Percentiles rank a stretch among this genome's conserved stretches.
Conservation (phyloP, 1,140 invertebrate species). For the Fopius arisanus region DNA sequence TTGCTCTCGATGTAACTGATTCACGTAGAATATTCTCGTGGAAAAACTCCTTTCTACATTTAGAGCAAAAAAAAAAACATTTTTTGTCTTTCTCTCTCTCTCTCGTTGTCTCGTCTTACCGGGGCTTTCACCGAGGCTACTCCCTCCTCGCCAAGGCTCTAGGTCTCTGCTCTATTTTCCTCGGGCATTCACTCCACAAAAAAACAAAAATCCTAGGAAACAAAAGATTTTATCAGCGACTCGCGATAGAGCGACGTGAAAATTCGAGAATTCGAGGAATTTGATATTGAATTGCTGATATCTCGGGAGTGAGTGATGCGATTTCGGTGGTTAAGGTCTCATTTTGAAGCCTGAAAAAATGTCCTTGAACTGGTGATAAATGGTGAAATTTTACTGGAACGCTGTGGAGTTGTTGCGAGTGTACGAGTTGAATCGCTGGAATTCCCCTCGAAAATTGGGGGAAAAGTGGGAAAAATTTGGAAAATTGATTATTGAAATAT, state of each 20-base stretch:
- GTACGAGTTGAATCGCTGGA: too few species aligned
- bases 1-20: background rate
- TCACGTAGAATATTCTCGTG: background rate
- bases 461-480: background rate
- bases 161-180: background rate
- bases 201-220: background rate
- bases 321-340: too few species aligned
- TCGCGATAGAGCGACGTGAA: too few species aligned
- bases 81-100: background rate
- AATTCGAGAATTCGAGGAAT: background rate
- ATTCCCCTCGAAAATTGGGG: background rate
- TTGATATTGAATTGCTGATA: background rate
- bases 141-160: background rate
- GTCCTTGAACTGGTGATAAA: too few species aligned
- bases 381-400: too few species aligned
- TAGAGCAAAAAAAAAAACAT: too few species aligned
- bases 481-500: background rate
- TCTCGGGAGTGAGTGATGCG: too few species aligned
- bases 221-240: too few species aligned
- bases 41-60: slow-evolving; percentile 9
- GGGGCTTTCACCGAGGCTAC: background rate
- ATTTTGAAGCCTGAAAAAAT: too few species aligned
- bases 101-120: background rate
- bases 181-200: background rate
- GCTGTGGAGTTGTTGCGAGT: too few species aligned